Evolutionary conservation across 2,113 vertebrate species (phyloP), one percentile per base, ranked within the genome.

Genomic region (Alethe diademata): DNA sequence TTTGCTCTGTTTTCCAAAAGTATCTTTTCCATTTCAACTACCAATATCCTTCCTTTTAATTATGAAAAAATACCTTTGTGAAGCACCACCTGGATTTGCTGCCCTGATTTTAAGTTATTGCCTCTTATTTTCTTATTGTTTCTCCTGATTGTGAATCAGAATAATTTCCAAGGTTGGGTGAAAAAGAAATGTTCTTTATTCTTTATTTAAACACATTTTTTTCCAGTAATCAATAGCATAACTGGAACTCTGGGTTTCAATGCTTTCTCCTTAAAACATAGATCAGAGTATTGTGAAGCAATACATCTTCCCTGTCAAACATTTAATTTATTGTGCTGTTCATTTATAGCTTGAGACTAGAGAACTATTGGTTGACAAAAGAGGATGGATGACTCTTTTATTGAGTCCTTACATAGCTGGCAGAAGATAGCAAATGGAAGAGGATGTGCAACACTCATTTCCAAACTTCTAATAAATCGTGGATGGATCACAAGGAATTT

Each of bases 301-400:
- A 86, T 91, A 75, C 48, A 88, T 96, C 92, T 96, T 96, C 80
- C 78, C 78, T 93, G 91, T 94, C 96, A 96, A 95, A 91, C 83
- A 80, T 96, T 96, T 97, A 96, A 97, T 97, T 97, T 97, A 90
- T 97, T 97, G 94, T 85, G 35, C 73, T 94, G 81, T 93, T 97
- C 93, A 95, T 95, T 96, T 97, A 94, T 87, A 95, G 75, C 93
- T 93, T 65, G 84, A 96, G 95, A 95, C 58, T 94, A 56, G 54
- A 96, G 85, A 90, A 47, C 82, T 95, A 72, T 93, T 94, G 72
- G 79, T 94, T 97, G 96, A 86, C 96, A 92, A 95, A 96, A 95
- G 90, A 97, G 96, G 96, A 96, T 93, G 74, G 54, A 92, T 96
- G 79, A 40, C 42, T 95, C 93, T 92, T 95, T 83, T 78, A 94